phyloP scores from a whole-genome alignment of 2,888 invertebrate genomes.

The Maniola hyperantus region DNA sequence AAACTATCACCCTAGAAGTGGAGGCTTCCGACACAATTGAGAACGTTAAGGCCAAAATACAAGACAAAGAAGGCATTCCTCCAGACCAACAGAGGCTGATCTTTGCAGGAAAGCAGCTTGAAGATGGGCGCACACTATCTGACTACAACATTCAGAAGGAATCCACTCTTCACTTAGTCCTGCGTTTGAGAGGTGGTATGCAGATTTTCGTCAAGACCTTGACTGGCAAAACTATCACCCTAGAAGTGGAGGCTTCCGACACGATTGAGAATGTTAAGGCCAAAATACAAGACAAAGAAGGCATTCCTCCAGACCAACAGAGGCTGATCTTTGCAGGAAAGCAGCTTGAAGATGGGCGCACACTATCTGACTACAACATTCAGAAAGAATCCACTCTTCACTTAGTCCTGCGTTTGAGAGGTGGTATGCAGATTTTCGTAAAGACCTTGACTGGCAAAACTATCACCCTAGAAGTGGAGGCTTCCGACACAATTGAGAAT shows the following conservation, averaged over 20 bases:
- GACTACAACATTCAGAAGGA: constrained; percentile 13
- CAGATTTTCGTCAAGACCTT: constrained; percentile 7
- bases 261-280: constrained; percentile 4
- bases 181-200: constrained; percentile 8
- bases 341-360: constrained; percentile 1
- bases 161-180: constrained; percentile 2
- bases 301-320: constrained; percentile 2
- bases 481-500: constrained; percentile 5
- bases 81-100: constrained; percentile 1
- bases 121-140: constrained; percentile 3
- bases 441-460: constrained; percentile 9
- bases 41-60: constrained; percentile 1
- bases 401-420: constrained; percentile 5
- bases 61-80: constrained; percentile 6
- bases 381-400: constrained; percentile 6
- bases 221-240: constrained; percentile 7
- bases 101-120: neutral
- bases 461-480: constrained; percentile 5
- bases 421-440: constrained; percentile 4
- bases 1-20: constrained; percentile 1
- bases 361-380: constrained; percentile 4
- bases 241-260: constrained; percentile 1
- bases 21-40: constrained; percentile 1
- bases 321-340: neutral
- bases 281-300: constrained; percentile 11